Evolutionary conservation across 1,140 invertebrate genomes (phyloP).

Genomic region (Physella acuta): DNA sequence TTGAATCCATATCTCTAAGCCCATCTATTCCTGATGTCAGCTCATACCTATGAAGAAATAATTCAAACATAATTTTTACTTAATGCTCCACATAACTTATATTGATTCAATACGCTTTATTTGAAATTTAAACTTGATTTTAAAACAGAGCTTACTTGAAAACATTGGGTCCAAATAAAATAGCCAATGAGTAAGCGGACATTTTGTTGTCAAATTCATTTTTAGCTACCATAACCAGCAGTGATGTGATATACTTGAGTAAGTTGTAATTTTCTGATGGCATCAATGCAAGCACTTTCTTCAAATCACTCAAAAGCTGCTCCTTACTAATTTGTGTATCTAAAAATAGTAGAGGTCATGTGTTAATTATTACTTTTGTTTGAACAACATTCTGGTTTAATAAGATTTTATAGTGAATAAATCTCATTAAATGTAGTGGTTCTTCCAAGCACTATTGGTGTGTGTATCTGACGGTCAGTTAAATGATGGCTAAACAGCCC

Average conservation of each 20-base stretch:
- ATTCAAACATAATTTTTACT: neutral
- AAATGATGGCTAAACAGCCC: too few relatives aligned
- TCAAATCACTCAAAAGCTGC: conserved; percentile 32
- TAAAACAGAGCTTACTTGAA: conserved; percentile 53
- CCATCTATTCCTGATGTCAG: conserved; percentile 49
- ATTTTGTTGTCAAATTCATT: conserved; percentile 59
- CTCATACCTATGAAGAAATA: conserved; percentile 12
- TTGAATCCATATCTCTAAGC: conserved; percentile 59
- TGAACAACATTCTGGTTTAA: too few relatives aligned
- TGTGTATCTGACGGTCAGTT: too few relatives aligned
- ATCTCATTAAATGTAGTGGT: too few relatives aligned
- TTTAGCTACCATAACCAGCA: conserved; percentile 56
- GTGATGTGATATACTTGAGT: conserved; percentile 57
- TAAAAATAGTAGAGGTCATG: neutral
- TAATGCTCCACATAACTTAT: neutral
- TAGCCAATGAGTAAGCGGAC: conserved; percentile 59
- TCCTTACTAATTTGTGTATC: conserved; percentile 11
- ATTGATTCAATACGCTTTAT: neutral
- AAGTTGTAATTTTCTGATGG: conserved; percentile 56
- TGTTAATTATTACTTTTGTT: too few relatives aligned
- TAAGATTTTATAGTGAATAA: too few relatives aligned
- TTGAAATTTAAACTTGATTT: neutral
- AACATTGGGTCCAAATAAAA: conserved; percentile 62
- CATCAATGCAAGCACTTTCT: conserved; percentile 39
- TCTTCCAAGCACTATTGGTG: too few relatives aligned